Evolutionary conservation across 2,797 vertebrate species (phyloP), one percentile per base, ranked within the genome.

Genomic region (Momotus momota): DNA sequence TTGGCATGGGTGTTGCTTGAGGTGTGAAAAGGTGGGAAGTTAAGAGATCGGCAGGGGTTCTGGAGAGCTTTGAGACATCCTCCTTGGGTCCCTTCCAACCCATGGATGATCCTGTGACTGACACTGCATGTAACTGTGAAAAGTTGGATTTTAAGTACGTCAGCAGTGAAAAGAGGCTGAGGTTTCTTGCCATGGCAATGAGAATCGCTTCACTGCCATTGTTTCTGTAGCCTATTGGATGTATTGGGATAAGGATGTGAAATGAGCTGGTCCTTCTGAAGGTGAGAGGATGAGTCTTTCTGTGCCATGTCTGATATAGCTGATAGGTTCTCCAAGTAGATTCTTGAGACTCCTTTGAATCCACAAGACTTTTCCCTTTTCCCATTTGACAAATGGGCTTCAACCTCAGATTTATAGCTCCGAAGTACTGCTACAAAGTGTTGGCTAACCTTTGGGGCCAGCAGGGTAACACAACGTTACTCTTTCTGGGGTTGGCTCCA

Each of bases 61-160:
- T 67, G 80, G 82, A 87, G 72, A 86, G n/a, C 35, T 85, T 14
- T 2, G 7, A 14, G 74, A 29, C 22, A 29, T 55, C 70, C 60
- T 54, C 9, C 29, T 46, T 12, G 1, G 1, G 9, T 74, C 35
- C 27, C 10, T 72, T 77, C 66, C 43, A 70, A 23, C 25, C 70
- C 38, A 0, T 52, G 35, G 20, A 6, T 65, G 64, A 51, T 69
- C 26, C 45, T 55, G 0, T 71, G 38, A 57, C 52, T 20, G 14
- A 0, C 0, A 0, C 41, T 71, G 23, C 12, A 15, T 1, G 0
- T 25, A 31, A n/a, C 14, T 69, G 21, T 86, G 31, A 86, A 58
- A 38, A 48, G 40, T 1, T 81, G 80, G 12, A 12, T 7, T 92
- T 67, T 11, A 75, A 48, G 14, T 57, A 14, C 17, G 70, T 81